Percentiles rank a stretch among this genome's conserved stretches.
phyloP scores from a whole-genome alignment of 1,140 invertebrate genomes.

The Atopsyche davidsoni region DNA sequence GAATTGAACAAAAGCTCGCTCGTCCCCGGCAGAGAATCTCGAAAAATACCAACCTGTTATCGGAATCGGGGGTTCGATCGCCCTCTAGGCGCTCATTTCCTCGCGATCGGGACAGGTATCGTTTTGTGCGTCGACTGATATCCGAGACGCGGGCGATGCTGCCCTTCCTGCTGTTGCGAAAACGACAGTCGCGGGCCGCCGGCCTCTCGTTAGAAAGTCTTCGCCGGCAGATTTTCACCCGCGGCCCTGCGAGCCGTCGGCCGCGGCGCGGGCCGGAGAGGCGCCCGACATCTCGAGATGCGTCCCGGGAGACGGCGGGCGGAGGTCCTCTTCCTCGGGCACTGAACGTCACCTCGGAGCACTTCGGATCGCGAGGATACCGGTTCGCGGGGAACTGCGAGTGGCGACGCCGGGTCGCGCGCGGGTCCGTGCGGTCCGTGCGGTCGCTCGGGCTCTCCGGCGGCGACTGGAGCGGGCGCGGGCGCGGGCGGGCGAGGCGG shows the following conservation, averaged over 20 bases:
- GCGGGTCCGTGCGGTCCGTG: background rate
- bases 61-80: no score
- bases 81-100: no score
- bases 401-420: background rate
- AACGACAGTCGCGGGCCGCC: no score
- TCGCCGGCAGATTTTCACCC: background rate
- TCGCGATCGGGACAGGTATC: no score
- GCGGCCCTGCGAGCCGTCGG: slow-evolving; percentile 1
- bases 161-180: no score
- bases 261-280: slow-evolving; percentile 1
- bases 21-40: no score
- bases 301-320: background rate
- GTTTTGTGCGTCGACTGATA: no score
- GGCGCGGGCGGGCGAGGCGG: background rate
- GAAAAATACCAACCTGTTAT: no score
- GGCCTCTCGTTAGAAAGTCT: no score
- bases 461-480: slow-evolving; percentile 3
- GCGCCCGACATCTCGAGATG: background rate
- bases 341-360: background rate
- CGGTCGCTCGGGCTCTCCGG: slow-evolving; percentile 8
- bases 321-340: background rate
- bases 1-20: no score
- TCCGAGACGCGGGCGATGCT: no score
- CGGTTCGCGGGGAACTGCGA: background rate
- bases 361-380: background rate